phyloP scores from a whole-genome alignment of 2,113 vertebrate genomes.

The Xenopus borealis region DNA sequence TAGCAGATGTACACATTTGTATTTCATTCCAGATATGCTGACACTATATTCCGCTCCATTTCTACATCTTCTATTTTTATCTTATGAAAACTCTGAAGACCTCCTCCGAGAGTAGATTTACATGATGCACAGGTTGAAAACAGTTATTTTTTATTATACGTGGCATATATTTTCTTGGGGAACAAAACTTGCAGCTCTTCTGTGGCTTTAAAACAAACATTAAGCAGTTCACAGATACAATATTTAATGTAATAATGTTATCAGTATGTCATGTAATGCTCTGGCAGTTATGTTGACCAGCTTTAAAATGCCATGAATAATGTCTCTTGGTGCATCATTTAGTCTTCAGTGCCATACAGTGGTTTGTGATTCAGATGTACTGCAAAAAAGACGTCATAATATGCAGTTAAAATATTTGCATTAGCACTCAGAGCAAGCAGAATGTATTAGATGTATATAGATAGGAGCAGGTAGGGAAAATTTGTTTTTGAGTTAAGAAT shows the following conservation, averaged over 20 bases:
- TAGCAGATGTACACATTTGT: conserved; percentile 10
- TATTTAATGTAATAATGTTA: not conserved
- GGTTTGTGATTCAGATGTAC: no score
- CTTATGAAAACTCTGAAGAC: conserved; percentile 2
- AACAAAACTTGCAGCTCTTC: not conserved
- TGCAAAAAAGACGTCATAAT: no score
- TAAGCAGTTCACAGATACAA: not conserved
- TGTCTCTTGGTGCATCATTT: not conserved
- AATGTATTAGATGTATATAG: no score
- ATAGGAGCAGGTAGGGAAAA: no score
- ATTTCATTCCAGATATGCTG: conserved; percentile 7
- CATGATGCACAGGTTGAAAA: conserved; percentile 20
- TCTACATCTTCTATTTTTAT: conserved; percentile 32
- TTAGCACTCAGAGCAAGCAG: no score
- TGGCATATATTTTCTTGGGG: conserved; percentile 15
- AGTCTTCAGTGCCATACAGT: no score
- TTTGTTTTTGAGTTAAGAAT: no score
- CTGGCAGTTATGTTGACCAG: not conserved
- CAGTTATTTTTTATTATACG: conserved; percentile 11
- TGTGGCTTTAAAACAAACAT: conserved; percentile 3
- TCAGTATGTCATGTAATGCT: not conserved
- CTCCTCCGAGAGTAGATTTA: conserved; percentile 28
- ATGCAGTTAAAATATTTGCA: no score
- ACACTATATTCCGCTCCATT: conserved; percentile 3
- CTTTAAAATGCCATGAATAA: not conserved